Percentiles rank a stretch among this genome's conserved stretches.
Evolutionary conservation across 2,888 invertebrate genomes (phyloP).

Genomic region (Drosophila fulvimacula): DNA sequence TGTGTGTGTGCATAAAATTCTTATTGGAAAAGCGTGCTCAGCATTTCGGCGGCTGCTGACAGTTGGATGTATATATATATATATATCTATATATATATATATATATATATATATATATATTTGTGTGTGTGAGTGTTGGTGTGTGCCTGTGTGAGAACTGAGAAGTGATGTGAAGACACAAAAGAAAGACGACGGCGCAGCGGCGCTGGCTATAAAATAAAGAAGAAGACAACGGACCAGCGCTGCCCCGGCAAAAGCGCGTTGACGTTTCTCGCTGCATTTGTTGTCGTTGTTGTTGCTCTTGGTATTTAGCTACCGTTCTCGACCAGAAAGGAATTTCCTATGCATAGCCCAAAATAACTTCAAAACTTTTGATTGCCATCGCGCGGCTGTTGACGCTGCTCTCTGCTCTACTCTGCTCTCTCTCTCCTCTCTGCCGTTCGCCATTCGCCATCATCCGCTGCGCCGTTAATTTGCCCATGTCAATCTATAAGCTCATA

Average conservation of each 20-base stretch:
- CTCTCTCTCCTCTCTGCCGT: conserved; percentile 1
- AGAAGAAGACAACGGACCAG: conserved; percentile 60
- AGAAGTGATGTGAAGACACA: conserved; percentile 69
- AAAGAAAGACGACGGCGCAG: conserved; percentile 66
- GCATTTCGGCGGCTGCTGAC: conserved; percentile 72
- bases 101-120: conserved; percentile 22
- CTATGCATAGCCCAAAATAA: conserved; percentile 68
- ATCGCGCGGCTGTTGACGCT: conserved; percentile 29
- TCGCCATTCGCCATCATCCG: conserved; percentile 3
- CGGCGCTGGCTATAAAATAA: conserved; percentile 58
- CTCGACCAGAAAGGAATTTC: conserved; percentile 56
- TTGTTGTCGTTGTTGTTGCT: conserved; percentile 53
- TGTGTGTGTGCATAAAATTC: conserved; percentile 64
- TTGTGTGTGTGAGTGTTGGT: conserved; percentile 25
- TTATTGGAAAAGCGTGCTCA: conserved; percentile 79
- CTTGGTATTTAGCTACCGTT: conserved; percentile 53
- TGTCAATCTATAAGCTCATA: conserved; percentile 43
- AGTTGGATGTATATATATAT: conserved; percentile 44
- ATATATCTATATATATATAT: conserved; percentile 16
- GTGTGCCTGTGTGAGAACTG: conserved; percentile 49
- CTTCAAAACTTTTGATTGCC: conserved; percentile 73
- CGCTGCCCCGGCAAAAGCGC: conserved; percentile 63
- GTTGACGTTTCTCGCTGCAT: conserved; percentile 58
- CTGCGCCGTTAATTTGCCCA: conserved; percentile 19
- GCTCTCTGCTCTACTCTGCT: conserved; percentile 1